Evolutionary conservation across 30 jellyfish, hydroid and myxozoan genomes (phyloP).

Genomic region (Turritopsis dohrnii): DNA sequence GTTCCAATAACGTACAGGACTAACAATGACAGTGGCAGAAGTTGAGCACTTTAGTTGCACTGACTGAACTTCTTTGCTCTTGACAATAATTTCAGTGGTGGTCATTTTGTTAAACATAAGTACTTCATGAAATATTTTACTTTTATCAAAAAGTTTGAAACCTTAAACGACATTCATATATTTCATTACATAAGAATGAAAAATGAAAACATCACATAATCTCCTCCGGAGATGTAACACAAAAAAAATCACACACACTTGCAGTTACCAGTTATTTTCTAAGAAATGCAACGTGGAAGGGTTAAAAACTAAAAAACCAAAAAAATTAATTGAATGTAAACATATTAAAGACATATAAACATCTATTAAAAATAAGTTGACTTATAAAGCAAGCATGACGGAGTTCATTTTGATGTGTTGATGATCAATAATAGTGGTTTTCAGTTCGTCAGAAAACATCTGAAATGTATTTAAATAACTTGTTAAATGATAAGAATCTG

Average conservation of each 20-base stretch:
- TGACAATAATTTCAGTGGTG: neutral
- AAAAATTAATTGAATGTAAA: neutral
- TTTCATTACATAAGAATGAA: neutral
- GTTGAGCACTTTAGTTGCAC: neutral
- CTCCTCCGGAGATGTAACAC: neutral
- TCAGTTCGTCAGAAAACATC: neutral
- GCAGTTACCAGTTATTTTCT: no score
- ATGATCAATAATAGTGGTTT: neutral
- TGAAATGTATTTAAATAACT: neutral
- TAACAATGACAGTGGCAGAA: neutral
- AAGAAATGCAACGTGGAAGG: neutral
- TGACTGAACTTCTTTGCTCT: neutral
- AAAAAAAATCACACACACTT: neutral
- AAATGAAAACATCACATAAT: no score
- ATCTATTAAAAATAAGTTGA: no score
- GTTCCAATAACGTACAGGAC: neutral
- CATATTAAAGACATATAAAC: neutral
- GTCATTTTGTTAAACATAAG: neutral
- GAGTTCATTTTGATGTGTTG: neutral
- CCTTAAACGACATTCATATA: neutral
- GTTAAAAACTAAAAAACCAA: neutral
- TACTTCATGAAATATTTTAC: neutral
- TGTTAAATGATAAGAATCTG: no score
- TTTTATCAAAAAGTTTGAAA: neutral
- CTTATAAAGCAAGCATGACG: neutral